Conservation (phyloP, 2,797 vertebrate species). For the Eulemur coronatus region DNA sequence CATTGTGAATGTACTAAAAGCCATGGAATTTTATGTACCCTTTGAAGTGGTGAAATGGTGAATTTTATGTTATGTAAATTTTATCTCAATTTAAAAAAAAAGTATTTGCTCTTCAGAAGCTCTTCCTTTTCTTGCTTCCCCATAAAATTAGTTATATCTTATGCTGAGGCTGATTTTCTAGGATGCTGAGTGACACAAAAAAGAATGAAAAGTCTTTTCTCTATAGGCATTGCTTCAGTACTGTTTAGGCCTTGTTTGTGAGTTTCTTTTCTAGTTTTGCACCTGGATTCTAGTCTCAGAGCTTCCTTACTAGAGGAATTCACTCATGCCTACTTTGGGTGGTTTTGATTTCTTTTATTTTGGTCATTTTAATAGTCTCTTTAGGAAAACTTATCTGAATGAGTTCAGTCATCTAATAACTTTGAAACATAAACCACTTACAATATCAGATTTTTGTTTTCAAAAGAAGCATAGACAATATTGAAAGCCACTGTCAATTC, state of each 20-base stretch:
- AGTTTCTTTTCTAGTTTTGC: background rate
- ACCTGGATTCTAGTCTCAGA: background rate
- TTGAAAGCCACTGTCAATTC: background rate
- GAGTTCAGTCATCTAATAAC: background rate
- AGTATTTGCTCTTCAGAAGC: background rate
- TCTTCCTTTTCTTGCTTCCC: background rate
- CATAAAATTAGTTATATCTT: background rate
- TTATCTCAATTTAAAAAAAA: background rate
- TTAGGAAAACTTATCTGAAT: background rate
- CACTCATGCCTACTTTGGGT: background rate
- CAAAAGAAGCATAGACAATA: background rate
- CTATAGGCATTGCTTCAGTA: background rate
- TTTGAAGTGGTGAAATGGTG: background rate
- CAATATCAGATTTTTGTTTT: background rate
- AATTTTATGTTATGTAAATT: background rate
- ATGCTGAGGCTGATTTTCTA: background rate
- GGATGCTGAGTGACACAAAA: background rate
- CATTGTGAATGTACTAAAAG: background rate
- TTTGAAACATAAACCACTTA: background rate
- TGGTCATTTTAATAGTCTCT: background rate
- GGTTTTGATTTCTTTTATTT: background rate
- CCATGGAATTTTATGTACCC: background rate
- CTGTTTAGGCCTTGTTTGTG: background rate
- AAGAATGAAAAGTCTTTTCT: background rate
- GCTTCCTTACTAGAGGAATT: background rate